Evolutionary conservation across 1,140 invertebrate genomes (phyloP).

Genomic region (Drosophila insularis): DNA sequence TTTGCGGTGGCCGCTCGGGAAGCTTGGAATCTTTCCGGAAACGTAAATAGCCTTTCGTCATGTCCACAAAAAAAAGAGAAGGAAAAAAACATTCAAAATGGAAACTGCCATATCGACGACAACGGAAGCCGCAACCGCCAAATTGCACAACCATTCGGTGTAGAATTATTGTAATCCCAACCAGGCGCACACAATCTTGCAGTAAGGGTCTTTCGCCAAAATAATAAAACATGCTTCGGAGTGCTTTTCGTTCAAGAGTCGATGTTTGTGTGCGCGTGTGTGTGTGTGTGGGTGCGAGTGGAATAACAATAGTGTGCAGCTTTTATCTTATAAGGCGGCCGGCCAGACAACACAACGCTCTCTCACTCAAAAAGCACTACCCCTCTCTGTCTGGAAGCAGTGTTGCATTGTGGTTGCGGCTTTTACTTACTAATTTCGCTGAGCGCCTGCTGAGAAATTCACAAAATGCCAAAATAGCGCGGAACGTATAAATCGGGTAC

Average conservation of each 20-base stretch:
- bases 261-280: constrained; percentile 1
- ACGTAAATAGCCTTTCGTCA: constrained; percentile 37
- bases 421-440: constrained; percentile 37
- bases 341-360: not conserved
- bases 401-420: constrained; percentile 38
- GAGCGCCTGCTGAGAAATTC: constrained; percentile 71
- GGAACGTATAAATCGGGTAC: constrained; percentile 69
- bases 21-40: not conserved
- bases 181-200: constrained; percentile 51
- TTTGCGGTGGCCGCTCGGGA: not conserved
- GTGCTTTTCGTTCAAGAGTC: constrained; percentile 46
- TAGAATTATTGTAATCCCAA: constrained; percentile 79
- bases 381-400: constrained; percentile 33
- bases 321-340: constrained; percentile 26
- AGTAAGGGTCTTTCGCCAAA: not conserved
- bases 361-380: constrained; percentile 3
- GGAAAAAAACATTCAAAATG: constrained; percentile 23
- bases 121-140: constrained; percentile 20
- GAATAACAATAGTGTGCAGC: constrained; percentile 40
- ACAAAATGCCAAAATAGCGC: constrained; percentile 80
- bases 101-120: constrained; percentile 16
- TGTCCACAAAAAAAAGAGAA: constrained; percentile 45
- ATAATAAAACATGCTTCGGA: constrained; percentile 23
- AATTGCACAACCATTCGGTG: constrained; percentile 80
- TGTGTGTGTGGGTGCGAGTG: constrained; percentile 18